A percentile compares a stretch with the other conserved stretches of the same genome.
Evolutionary conservation across 1,140 invertebrate species (phyloP).

Genomic region (Magallana angulata): DNA sequence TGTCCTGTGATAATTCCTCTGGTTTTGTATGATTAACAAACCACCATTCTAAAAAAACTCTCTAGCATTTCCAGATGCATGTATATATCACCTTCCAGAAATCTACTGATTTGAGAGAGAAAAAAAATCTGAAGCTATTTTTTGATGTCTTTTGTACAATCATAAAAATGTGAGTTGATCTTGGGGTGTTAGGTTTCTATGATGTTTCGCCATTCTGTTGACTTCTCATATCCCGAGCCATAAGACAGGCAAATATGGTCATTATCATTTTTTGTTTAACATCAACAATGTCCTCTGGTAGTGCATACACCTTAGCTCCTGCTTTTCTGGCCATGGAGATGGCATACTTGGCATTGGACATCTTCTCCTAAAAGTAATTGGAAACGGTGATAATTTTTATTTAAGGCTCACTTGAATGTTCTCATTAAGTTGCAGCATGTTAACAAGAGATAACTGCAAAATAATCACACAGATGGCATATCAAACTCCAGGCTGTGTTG

Average conservation of each 20-base stretch:
- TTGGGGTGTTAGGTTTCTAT: not conserved
- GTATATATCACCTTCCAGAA: not conserved
- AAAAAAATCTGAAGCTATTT: conserved; percentile 19
- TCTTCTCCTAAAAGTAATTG: conserved; percentile 86
- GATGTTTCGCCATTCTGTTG: conserved; percentile 16
- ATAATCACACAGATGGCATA: too few relatives aligned
- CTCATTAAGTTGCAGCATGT: too few relatives aligned
- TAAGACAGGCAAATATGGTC: conserved; percentile 99
- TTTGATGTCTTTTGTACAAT: not conserved
- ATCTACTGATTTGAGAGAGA: conserved; percentile 10
- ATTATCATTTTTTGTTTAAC: conserved; percentile 99
- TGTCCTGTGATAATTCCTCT: not conserved
- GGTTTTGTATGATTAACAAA: not conserved
- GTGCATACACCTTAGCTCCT: conserved; percentile 97
- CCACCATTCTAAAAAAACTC: not conserved
- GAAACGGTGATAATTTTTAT: too few relatives aligned
- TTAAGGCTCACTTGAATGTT: too few relatives aligned
- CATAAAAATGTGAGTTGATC: conserved; percentile 14
- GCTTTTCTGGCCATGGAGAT: conserved; percentile 98
- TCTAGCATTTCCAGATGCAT: conserved; percentile 7
- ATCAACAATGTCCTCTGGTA: conserved; percentile 99
- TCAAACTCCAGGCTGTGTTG: too few relatives aligned
- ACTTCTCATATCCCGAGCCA: conserved; percentile 81
- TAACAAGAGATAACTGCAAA: too few relatives aligned
- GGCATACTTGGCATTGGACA: conserved; percentile 99